Evolutionary conservation across 2,888 invertebrate species (phyloP).

Genomic region (Troides helena): DNA sequence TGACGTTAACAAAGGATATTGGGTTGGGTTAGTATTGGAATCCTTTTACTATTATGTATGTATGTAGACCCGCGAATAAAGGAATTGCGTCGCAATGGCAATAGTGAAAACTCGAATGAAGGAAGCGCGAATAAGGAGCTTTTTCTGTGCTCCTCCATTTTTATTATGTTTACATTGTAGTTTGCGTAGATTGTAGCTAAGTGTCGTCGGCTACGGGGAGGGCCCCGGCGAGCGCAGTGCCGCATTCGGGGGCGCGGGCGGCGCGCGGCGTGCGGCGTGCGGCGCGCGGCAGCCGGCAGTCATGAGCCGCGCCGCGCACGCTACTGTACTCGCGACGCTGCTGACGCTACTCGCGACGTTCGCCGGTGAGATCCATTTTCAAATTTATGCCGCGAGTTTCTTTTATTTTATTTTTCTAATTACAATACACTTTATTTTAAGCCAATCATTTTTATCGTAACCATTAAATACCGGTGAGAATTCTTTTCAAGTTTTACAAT

Average conservation of each 20-base stretch:
- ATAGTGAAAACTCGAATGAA: too few relatives aligned
- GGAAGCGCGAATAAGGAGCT: too few relatives aligned
- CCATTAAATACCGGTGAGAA: too few relatives aligned
- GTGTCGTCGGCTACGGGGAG: constrained; percentile 38
- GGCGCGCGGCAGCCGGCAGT: constrained; percentile 51
- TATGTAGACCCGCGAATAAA: too few relatives aligned
- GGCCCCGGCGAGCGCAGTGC: constrained; percentile 62
- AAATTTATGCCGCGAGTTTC: constrained; percentile 13
- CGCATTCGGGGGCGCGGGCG: constrained; percentile 76
- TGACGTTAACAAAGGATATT: too few relatives aligned
- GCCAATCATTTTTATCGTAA: too few relatives aligned
- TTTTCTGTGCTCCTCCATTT: too few relatives aligned
- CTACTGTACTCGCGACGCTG: constrained; percentile 32
- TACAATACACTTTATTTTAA: neutral
- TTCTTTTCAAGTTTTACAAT: too few relatives aligned
- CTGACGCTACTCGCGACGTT: constrained; percentile 60
- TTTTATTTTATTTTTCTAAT: neutral
- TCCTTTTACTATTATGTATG: too few relatives aligned
- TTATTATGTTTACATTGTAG: too few relatives aligned
- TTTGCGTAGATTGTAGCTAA: constrained; percentile 6
- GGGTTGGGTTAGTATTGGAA: too few relatives aligned
- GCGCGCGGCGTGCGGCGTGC: constrained; percentile 43
- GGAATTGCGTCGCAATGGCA: too few relatives aligned
- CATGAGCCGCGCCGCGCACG: constrained; percentile 61
- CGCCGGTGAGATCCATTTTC: constrained; percentile 60